Conservation (phyloP, 2,113 vertebrate genomes). For the Eudyptes chrysolophus region DNA sequence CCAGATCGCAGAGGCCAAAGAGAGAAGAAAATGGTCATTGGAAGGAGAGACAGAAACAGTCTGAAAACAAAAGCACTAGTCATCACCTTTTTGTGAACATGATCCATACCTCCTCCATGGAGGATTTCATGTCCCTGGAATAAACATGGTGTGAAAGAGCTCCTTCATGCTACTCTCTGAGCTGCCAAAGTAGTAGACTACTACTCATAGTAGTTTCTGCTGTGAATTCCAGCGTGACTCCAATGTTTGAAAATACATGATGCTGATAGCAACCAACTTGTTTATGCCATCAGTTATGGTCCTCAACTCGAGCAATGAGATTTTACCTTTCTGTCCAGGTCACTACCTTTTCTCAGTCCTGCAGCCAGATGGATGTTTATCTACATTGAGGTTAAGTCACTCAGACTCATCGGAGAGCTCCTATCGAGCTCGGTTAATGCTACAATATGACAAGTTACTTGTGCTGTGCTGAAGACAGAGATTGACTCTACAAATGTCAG, state of each 20-base stretch:
- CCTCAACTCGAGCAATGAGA: neutral
- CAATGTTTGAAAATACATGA: neutral
- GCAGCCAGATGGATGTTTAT: neutral
- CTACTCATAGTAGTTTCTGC: neutral
- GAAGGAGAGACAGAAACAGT: neutral
- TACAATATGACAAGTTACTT: neutral
- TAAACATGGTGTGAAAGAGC: neutral
- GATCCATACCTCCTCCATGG: neutral
- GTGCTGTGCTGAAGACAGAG: neutral
- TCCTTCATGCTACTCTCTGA: neutral
- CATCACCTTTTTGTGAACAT: neutral
- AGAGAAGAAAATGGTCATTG: neutral
- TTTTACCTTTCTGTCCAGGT: neutral
- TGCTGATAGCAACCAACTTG: neutral
- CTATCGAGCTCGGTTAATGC: neutral
- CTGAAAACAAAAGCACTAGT: neutral
- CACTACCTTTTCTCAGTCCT: neutral
- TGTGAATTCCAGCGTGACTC: neutral
- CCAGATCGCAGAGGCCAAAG: neutral
- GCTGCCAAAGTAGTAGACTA: neutral
- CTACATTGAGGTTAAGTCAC: neutral
- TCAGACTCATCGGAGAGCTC: neutral
- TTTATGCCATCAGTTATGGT: neutral
- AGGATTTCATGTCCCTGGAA: neutral
- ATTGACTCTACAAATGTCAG: neutral